A percentile compares a stretch with the other conserved stretches of the same genome.
These are phyloP conservation scores for Epistrophe grossulariae DNA, from an alignment of 2,888 invertebrate genomes.

Conservation along the genomic window DNA sequence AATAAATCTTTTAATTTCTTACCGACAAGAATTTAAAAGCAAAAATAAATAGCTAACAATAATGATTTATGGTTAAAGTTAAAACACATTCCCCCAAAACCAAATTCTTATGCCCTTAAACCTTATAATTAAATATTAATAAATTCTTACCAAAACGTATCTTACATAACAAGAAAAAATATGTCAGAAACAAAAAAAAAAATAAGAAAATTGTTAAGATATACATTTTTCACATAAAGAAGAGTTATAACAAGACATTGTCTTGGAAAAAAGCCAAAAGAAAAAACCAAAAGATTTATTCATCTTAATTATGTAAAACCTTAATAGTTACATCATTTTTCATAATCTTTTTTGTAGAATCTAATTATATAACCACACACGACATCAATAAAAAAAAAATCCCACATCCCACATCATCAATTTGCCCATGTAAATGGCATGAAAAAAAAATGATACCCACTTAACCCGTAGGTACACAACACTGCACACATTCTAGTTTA, in stretches of 20 bases:
- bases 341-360: conserved; percentile 25
- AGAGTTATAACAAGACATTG: not conserved
- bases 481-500: conserved; percentile 46
- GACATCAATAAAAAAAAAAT: not conserved
- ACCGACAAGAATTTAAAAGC: too few species aligned
- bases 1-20: not conserved
- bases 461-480: conserved; percentile 43
- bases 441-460: conserved; percentile 29
- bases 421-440: conserved; percentile 42
- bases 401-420: conserved; percentile 14
- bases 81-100: not conserved
- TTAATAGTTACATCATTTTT: not conserved
- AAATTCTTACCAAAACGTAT: not conserved
- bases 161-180: not conserved
- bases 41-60: too few species aligned
- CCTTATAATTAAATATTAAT: not conserved
- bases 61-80: too few species aligned
- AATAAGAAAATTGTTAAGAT: not conserved
- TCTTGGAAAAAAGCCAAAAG: not conserved
- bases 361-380: conserved; percentile 32
- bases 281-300: conserved; percentile 16
- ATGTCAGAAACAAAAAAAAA: not conserved
- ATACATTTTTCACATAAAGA: not conserved
- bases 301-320: not conserved
- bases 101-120: not conserved